phyloP scores from a whole-genome alignment of 2,113 vertebrate genomes.

The Marmota flaviventris region DNA sequence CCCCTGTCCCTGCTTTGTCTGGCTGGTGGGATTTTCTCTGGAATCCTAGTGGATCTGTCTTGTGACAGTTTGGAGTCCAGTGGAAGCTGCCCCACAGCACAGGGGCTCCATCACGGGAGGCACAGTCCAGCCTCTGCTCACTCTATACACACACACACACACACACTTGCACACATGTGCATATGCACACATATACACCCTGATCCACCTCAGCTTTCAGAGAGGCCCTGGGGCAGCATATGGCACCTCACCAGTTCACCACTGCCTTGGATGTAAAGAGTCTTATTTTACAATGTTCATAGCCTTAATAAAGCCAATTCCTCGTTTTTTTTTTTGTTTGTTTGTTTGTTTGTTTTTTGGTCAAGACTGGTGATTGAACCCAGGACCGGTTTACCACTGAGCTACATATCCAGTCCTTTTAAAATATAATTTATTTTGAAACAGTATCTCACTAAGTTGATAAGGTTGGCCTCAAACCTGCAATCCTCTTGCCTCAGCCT shows the following conservation, averaged over 20 bases:
- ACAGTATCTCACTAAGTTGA: too few relatives aligned
- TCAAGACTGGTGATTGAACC: too few relatives aligned
- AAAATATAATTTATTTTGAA: too few relatives aligned
- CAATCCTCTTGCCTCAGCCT: too few relatives aligned
- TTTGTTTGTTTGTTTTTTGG: too few relatives aligned
- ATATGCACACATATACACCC: too few relatives aligned
- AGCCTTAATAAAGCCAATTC: too few relatives aligned
- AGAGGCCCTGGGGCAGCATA: not conserved
- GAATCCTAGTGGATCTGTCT: not conserved
- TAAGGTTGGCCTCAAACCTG: too few relatives aligned
- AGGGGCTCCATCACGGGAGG: not conserved
- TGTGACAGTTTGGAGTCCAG: not conserved
- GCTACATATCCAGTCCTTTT: too few relatives aligned
- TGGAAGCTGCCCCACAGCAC: not conserved
- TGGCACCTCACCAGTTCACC: not conserved
- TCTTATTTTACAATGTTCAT: not conserved
- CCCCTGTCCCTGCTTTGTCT: not conserved
- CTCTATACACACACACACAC: fast-evolving
- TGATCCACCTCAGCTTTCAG: not conserved
- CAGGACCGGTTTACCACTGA: too few relatives aligned
- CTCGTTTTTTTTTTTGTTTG: too few relatives aligned
- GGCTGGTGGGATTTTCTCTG: not conserved
- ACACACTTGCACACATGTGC: not conserved
- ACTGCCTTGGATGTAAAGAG: not conserved
- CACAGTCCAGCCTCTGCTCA: not conserved